Conservation (phyloP, 1,140 invertebrate genomes). For the Metaphire vulgaris region DNA sequence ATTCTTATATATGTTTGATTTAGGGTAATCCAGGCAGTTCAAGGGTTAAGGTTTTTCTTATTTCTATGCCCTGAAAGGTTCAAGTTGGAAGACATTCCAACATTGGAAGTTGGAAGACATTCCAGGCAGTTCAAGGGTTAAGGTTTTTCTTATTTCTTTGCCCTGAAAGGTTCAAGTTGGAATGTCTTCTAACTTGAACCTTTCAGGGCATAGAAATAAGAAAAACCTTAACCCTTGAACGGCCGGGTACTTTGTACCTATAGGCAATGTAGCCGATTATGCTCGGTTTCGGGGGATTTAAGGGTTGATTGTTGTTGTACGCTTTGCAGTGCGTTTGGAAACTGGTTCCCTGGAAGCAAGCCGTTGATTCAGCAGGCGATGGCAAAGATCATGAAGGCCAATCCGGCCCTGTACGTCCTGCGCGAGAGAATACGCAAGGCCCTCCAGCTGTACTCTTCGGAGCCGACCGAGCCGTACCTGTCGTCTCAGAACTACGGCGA, state of each 20-base stretch:
- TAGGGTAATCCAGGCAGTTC: not conserved
- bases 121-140: no score
- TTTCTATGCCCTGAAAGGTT: no score
- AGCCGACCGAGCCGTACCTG: slow-evolving; percentile 97
- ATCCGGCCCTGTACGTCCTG: slow-evolving; percentile 95
- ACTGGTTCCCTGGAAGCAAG: slow-evolving; percentile 99
- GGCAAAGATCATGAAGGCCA: slow-evolving; percentile 99
- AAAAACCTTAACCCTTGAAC: no score
- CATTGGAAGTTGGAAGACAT: no score
- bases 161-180: no score
- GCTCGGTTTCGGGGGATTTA: no score
- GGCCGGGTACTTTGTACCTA: no score
- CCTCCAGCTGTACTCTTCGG: slow-evolving; percentile 94
- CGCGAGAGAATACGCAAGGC: slow-evolving; percentile 96
- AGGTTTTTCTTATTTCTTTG: no score
- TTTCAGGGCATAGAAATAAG: no score
- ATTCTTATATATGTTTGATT: not conserved
- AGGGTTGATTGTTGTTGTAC: slow-evolving; percentile 1
- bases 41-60: not conserved
- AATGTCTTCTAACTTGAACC: no score
- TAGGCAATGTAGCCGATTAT: no score
- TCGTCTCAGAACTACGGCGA: slow-evolving; percentile 99
- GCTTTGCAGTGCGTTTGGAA: slow-evolving; percentile 81
- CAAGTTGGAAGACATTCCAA: no score
- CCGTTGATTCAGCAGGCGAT: slow-evolving; percentile 98